Evolutionary conservation across 2,888 invertebrate species (phyloP).

Genomic region (Cephus pulcher): DNA sequence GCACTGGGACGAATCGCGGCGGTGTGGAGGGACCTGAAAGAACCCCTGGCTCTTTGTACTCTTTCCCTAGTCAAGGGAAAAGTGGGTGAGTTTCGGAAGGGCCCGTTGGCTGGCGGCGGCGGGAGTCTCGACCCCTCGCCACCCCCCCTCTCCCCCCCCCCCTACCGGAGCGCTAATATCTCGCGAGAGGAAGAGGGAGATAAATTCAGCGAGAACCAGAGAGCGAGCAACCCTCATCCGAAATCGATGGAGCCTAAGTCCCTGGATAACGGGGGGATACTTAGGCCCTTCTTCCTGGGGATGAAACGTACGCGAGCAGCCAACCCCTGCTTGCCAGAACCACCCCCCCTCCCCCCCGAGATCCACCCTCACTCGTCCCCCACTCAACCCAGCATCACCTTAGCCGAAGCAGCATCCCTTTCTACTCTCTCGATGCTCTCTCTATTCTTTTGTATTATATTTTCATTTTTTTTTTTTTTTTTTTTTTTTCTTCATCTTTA

Average conservation of each 20-base stretch:
- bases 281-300: constrained; percentile 19
- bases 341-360: not conserved
- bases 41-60: not conserved
- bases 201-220: not conserved
- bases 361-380: constrained; percentile 1
- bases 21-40: not conserved
- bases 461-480: not conserved
- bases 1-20: not conserved
- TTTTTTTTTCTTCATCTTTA: constrained; percentile 10
- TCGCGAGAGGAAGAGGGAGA: constrained; percentile 9
- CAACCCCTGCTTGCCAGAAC: constrained; percentile 5
- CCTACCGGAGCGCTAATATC: constrained; percentile 38
- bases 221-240: constrained; percentile 36
- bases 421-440: not conserved
- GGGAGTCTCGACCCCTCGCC: constrained; percentile 1
- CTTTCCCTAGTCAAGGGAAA: not conserved
- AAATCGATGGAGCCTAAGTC: constrained; percentile 63
- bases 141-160: not conserved
- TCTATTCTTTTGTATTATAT: not conserved
- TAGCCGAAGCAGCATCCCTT: not conserved
- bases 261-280: constrained; percentile 45
- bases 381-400: not conserved
- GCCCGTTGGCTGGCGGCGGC: not conserved
- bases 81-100: not conserved
- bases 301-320: not conserved